A percentile compares a stretch with the other conserved stretches of the same genome.
Conservation (phyloP, 1,140 invertebrate species). For the Tachypleus tridentatus region DNA sequence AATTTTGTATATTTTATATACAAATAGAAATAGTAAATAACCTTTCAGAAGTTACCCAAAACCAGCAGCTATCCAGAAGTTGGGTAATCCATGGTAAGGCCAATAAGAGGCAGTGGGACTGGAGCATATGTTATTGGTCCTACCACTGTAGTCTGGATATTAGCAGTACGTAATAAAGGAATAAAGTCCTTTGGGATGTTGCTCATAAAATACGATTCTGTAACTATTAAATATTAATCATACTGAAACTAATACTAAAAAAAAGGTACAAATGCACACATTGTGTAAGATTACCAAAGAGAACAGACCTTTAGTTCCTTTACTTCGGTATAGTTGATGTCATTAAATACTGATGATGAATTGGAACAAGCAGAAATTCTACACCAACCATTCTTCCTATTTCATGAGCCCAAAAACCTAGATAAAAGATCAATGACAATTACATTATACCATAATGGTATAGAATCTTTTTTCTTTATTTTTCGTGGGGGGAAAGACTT, state of each 20-base stretch:
- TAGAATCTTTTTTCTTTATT: too few species aligned
- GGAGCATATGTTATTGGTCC: slow-evolving; percentile 37
- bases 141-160: slow-evolving; percentile 31
- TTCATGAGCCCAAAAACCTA: slow-evolving; percentile 36
- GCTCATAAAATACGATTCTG: too few species aligned
- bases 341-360: slow-evolving; percentile 37
- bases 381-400: slow-evolving; percentile 29
- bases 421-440: too few species aligned
- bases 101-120: slow-evolving; percentile 32
- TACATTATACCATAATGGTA: too few species aligned
- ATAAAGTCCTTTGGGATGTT: slow-evolving; percentile 24
- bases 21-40: too few species aligned
- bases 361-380: slow-evolving; percentile 33
- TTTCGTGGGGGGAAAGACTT: too few species aligned
- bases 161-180: slow-evolving; percentile 28
- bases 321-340: slow-evolving; percentile 32
- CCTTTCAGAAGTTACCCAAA: slow-evolving; percentile 29
- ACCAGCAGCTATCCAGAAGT: too few species aligned
- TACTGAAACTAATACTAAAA: too few species aligned
- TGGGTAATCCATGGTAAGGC: slow-evolving; percentile 30
- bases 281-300: too few species aligned
- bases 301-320: slow-evolving; percentile 24
- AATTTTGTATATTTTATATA: too few species aligned
- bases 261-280: too few species aligned
- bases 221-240: too few species aligned